These are phyloP conservation scores for Nymphalis polychloros DNA, from an alignment of 2,888 invertebrate genomes.

Conservation along the genomic window DNA sequence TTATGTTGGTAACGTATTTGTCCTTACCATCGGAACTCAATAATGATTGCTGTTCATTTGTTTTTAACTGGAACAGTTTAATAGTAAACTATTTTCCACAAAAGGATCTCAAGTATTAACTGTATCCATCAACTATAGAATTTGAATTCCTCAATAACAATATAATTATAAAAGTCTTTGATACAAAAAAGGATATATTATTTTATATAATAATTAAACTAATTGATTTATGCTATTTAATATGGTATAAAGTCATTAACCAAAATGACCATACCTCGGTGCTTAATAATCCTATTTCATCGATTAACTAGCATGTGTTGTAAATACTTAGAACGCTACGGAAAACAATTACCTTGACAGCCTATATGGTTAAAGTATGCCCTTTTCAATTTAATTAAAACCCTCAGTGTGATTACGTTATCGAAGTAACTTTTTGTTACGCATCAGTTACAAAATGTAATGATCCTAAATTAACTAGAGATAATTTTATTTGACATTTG, in stretches of 20 bases:
- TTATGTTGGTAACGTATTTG: too few relatives aligned
- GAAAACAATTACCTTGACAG: slow-evolving; percentile 9
- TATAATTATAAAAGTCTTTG: not conserved
- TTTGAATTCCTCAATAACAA: not conserved
- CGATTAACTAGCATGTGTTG: not conserved
- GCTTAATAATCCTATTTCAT: not conserved
- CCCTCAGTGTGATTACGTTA: slow-evolving; percentile 18
- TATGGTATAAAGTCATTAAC: slow-evolving; percentile 7
- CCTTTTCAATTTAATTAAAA: slow-evolving; percentile 30
- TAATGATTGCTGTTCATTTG: too few relatives aligned
- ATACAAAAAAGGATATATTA: not conserved
- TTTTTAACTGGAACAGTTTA: too few relatives aligned
- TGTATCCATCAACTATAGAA: not conserved
- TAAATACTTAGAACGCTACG: slow-evolving; percentile 5
- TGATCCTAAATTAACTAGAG: slow-evolving; percentile 35
- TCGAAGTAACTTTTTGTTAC: slow-evolving; percentile 25
- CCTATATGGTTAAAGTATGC: slow-evolving; percentile 14
- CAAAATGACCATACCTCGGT: not conserved
- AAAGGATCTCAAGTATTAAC: too few relatives aligned
- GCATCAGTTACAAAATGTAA: slow-evolving; percentile 25
- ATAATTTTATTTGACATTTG: slow-evolving; percentile 47
- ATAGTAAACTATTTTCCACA: too few relatives aligned
- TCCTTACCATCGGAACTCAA: too few relatives aligned
- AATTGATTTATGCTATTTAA: not conserved
- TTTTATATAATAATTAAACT: too few relatives aligned